These are phyloP conservation scores for Sebastes iracundus DNA, from an alignment of 2,797 vertebrate genomes.

Conservation along the genomic window DNA sequence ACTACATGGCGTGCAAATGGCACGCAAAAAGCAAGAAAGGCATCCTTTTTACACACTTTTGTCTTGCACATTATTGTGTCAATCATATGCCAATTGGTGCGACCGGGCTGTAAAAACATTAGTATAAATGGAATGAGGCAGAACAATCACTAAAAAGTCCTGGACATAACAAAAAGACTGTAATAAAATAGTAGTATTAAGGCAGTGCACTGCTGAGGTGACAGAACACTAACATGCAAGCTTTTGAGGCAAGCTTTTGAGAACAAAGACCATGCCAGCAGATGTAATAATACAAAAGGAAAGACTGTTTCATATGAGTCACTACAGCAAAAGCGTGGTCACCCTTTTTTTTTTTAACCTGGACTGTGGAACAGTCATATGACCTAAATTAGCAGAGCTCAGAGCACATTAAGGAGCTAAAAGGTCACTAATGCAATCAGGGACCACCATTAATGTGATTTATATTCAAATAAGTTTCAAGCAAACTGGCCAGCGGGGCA, in stretches of 20 bases:
- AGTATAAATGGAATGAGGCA: background rate
- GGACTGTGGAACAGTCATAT: background rate
- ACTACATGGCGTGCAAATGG: no score
- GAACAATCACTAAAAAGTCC: background rate
- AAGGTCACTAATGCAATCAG: background rate
- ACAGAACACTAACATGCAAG: background rate
- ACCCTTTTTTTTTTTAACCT: constrained; percentile 7
- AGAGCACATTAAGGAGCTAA: background rate
- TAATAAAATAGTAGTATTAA: background rate
- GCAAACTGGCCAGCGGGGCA: background rate
- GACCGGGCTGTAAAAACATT: no score
- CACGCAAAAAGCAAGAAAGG: no score
- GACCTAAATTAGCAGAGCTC: background rate
- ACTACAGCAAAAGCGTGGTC: background rate
- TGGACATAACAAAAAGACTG: background rate
- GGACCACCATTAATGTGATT: background rate
- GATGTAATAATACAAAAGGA: background rate
- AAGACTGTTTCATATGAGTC: background rate
- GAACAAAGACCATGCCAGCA: background rate
- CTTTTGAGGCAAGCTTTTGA: background rate
- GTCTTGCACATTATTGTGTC: no score
- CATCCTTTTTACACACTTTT: fast-evolving
- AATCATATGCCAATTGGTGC: no score
- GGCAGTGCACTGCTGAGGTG: background rate
- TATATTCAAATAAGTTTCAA: background rate